These are phyloP conservation scores for Trichacis sp. DNA, from an alignment of 2,888 invertebrate genomes.

Conservation along the genomic window DNA sequence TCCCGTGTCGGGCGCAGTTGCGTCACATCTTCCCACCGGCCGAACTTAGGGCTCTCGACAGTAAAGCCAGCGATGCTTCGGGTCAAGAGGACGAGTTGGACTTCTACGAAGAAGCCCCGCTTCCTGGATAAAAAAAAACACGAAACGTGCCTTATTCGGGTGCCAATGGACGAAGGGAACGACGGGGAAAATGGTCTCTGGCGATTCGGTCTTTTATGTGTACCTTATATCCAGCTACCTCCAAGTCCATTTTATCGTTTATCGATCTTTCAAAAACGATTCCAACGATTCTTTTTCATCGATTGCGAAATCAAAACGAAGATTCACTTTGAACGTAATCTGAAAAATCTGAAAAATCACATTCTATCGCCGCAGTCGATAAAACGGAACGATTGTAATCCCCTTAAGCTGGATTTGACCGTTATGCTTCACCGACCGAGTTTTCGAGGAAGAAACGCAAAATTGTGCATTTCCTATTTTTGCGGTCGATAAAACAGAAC, in stretches of 20 bases:
- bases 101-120: conserved; percentile 91
- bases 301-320: too few relatives aligned
- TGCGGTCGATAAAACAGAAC: too few relatives aligned
- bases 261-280: conserved; percentile 3
- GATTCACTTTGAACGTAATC: too few relatives aligned
- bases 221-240: conserved; percentile 53
- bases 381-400: too few relatives aligned
- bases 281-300: too few relatives aligned
- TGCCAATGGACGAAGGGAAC: background rate
- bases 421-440: too few relatives aligned
- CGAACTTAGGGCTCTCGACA: conserved; percentile 90
- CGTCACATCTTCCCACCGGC: conserved; percentile 80
- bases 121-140: conserved; percentile 86
- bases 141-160: conserved; percentile 61
- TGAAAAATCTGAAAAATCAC: too few relatives aligned
- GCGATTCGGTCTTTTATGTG: conserved; percentile 42
- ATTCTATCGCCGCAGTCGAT: too few relatives aligned
- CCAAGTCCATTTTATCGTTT: conserved; percentile 28
- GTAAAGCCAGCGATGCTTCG: conserved; percentile 74
- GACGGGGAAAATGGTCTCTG: background rate
- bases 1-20: conserved; percentile 84
- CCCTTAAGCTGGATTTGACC: too few relatives aligned
- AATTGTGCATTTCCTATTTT: too few relatives aligned
- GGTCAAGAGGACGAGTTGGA: conserved; percentile 87
- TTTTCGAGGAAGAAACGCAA: too few relatives aligned